phyloP scores from a whole-genome alignment of 2,113 vertebrate species.

The Trichechus manatus region DNA sequence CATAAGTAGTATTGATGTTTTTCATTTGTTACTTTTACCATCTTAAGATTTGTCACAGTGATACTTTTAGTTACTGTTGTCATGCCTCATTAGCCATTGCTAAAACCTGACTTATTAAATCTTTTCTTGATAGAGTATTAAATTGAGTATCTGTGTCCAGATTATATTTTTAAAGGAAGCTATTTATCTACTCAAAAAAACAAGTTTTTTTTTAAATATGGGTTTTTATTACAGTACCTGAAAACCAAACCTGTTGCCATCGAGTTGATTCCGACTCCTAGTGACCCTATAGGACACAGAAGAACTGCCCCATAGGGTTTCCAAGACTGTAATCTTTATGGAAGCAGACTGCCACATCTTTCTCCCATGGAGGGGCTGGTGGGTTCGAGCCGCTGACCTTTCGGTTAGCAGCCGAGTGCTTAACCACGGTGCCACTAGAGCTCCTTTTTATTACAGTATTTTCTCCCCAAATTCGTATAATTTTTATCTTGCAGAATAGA shows the following conservation, averaged over 20 bases:
- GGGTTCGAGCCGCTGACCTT: background rate
- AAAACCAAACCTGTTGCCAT: background rate
- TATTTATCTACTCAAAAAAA: background rate
- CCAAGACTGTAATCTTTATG: background rate
- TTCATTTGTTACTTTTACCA: background rate
- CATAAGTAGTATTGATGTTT: background rate
- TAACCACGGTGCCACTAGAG: background rate
- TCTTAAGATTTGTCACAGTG: conserved; percentile 6
- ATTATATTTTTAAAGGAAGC: conserved; percentile 54
- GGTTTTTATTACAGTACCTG: conserved; percentile 7
- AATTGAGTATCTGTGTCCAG: conserved; percentile 18
- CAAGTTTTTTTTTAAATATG: background rate
- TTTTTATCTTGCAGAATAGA: conserved; percentile 40
- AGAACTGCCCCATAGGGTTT: background rate
- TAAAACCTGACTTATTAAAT: conserved; percentile 54
- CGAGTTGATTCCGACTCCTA: too few relatives aligned
- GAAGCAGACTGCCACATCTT: background rate
- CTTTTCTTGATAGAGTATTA: conserved; percentile 44
- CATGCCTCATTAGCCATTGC: background rate
- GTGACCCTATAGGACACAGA: background rate
- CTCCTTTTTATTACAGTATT: conserved; percentile 55
- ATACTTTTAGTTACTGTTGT: background rate
- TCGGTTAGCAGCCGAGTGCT: background rate
- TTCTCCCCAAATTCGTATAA: conserved; percentile 43
- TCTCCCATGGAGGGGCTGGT: background rate